These are phyloP conservation scores for Cydia strobilella DNA, from an alignment of 1,140 invertebrate species.

Conservation along the genomic window DNA sequence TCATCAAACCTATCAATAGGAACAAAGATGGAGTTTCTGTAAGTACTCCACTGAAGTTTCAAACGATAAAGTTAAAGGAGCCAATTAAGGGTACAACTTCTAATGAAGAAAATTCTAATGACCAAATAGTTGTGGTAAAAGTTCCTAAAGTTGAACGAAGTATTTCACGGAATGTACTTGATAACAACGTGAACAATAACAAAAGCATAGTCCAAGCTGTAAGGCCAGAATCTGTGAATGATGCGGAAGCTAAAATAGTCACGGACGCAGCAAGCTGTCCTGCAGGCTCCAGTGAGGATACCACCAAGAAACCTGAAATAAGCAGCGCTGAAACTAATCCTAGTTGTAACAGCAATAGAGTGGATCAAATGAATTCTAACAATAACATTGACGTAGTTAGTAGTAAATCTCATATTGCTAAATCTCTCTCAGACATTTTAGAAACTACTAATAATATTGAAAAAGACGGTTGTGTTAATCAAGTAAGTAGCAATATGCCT, in stretches of 20 bases:
- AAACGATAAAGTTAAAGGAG: constrained; percentile 74
- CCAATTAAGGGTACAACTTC: constrained; percentile 47
- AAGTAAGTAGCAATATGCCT: constrained; percentile 17
- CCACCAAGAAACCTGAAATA: constrained; percentile 1
- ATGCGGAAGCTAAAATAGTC: not conserved
- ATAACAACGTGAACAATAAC: not conserved
- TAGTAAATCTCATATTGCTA: not conserved
- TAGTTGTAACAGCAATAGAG: not conserved
- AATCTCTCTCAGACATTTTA: not conserved
- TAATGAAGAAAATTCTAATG: constrained; percentile 57
- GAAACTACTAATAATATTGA: constrained; percentile 1
- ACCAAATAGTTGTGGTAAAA: constrained; percentile 67
- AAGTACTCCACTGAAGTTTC: constrained; percentile 63
- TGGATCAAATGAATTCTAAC: not conserved
- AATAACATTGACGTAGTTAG: not conserved
- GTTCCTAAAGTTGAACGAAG: constrained; percentile 64
- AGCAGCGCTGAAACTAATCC: not conserved
- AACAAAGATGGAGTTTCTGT: constrained; percentile 56
- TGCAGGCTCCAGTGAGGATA: not conserved
- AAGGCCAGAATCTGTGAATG: not conserved
- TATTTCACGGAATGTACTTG: constrained; percentile 33
- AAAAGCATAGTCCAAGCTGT: not conserved
- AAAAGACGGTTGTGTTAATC: constrained; percentile 22
- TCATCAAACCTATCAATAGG: constrained; percentile 71
- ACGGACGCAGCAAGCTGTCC: not conserved